Evolutionary conservation across 2,113 vertebrate species (phyloP).

Genomic region (Zapus hudsonius): DNA sequence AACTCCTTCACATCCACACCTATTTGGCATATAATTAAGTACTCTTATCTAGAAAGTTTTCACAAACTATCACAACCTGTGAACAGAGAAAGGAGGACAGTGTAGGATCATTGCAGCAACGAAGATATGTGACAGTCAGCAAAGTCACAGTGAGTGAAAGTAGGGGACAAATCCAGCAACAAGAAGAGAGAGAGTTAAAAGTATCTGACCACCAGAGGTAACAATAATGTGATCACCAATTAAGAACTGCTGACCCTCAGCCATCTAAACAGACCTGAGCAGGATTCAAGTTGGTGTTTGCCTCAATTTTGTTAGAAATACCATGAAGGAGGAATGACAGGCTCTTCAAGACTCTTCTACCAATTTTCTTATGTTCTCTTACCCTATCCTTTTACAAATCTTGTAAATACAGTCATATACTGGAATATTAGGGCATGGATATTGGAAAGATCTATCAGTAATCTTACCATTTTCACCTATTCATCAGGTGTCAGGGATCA

Average conservation of each 20-base stretch:
- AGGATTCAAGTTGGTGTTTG: background rate
- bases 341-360: background rate
- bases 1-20: background rate
- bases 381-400: background rate
- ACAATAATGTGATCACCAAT: background rate
- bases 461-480: background rate
- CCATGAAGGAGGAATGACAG: background rate
- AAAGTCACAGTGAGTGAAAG: background rate
- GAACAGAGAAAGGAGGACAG: background rate
- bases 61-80: background rate
- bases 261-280: background rate
- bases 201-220: background rate
- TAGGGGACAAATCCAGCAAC: background rate
- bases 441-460: background rate
- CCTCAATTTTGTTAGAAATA: background rate
- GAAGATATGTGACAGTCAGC: background rate
- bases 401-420: background rate
- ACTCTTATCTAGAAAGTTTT: background rate
- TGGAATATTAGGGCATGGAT: background rate
- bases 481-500: background rate
- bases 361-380: background rate
- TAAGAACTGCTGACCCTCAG: background rate
- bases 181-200: background rate
- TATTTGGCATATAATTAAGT: background rate
- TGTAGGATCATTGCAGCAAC: background rate